These are phyloP conservation scores for Cromileptes altivelis DNA, from an alignment of 2,113 vertebrate species.

Conservation along the genomic window DNA sequence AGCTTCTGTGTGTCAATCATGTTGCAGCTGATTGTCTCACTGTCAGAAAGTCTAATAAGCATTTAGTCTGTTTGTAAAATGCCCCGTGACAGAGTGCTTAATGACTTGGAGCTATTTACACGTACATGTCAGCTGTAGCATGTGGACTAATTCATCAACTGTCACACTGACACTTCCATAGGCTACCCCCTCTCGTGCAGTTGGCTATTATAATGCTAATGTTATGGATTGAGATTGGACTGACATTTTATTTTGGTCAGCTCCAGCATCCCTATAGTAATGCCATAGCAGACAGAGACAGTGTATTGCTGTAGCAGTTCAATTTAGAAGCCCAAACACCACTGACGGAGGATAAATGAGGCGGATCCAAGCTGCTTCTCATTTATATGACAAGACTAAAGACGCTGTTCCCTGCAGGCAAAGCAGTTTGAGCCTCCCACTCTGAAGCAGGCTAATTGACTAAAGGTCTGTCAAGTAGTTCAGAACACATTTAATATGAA, in stretches of 20 bases:
- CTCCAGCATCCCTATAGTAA: conserved; percentile 21
- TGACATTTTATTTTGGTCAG: conserved; percentile 49
- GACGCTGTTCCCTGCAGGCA: conserved; percentile 26
- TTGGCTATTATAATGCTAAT: conserved; percentile 69
- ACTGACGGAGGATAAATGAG: conserved; percentile 56
- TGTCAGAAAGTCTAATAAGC: conserved; percentile 46
- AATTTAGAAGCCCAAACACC: conserved; percentile 34
- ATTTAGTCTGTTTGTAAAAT: conserved; percentile 60
- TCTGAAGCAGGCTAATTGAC: conserved; percentile 32
- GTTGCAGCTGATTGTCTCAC: conserved; percentile 36
- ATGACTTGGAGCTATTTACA: conserved; percentile 60
- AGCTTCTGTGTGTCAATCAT: conserved; percentile 4
- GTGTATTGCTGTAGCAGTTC: conserved; percentile 29
- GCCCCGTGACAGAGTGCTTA: conserved; percentile 47
- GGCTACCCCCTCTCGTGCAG: conserved; percentile 10
- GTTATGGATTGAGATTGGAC: conserved; percentile 45
- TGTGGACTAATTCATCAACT: conserved; percentile 68
- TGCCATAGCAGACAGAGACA: not conserved
- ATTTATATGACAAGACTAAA: conserved; percentile 46
- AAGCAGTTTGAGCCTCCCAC: conserved; percentile 22
- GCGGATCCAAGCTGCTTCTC: conserved; percentile 44
- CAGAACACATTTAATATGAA: conserved; percentile 27
- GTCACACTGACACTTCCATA: conserved; percentile 41
- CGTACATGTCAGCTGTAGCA: conserved; percentile 61
- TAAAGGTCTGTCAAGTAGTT: conserved; percentile 27